Evolutionary conservation across 2,797 vertebrate species (phyloP).

Genomic region (Aplochiton taeniatus): DNA sequence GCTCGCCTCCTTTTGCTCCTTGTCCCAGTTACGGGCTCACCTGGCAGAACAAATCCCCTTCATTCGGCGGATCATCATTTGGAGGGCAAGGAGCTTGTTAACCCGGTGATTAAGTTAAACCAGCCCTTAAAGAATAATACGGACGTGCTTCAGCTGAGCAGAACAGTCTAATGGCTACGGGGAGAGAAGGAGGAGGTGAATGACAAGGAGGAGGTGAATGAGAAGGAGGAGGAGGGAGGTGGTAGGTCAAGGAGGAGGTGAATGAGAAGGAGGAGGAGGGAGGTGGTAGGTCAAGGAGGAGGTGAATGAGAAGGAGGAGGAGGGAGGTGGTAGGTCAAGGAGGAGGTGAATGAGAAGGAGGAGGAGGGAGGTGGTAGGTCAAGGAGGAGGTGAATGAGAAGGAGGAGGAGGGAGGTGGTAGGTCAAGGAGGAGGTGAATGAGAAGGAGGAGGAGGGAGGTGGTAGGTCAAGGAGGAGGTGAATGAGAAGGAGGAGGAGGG

Average conservation of each 20-base stretch:
- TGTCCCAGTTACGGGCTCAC: constrained; percentile 86
- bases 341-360: constrained; percentile 50
- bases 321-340: constrained; percentile 57
- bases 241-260: constrained; percentile 58
- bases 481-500: constrained; percentile 36
- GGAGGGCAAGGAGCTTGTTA: constrained; percentile 92
- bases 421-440: constrained; percentile 65
- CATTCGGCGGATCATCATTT: constrained; percentile 92
- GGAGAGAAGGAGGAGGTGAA: constrained; percentile 81
- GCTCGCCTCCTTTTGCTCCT: constrained; percentile 73
- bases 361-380: constrained; percentile 49
- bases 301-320: constrained; percentile 52
- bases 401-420: constrained; percentile 24
- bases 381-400: constrained; percentile 57
- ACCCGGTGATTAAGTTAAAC: constrained; percentile 98
- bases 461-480: constrained; percentile 62
- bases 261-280: constrained; percentile 46
- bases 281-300: constrained; percentile 82
- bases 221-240: constrained; percentile 62
- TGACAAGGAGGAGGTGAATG: background rate
- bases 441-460: background rate
- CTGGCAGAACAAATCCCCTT: constrained; percentile 93
- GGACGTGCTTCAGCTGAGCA: constrained; percentile 90
- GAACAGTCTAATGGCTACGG: constrained; percentile 86
- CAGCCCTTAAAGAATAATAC: constrained; percentile 96